phyloP scores from a whole-genome alignment of 2,113 vertebrate genomes.

The Gavialis gangeticus region DNA sequence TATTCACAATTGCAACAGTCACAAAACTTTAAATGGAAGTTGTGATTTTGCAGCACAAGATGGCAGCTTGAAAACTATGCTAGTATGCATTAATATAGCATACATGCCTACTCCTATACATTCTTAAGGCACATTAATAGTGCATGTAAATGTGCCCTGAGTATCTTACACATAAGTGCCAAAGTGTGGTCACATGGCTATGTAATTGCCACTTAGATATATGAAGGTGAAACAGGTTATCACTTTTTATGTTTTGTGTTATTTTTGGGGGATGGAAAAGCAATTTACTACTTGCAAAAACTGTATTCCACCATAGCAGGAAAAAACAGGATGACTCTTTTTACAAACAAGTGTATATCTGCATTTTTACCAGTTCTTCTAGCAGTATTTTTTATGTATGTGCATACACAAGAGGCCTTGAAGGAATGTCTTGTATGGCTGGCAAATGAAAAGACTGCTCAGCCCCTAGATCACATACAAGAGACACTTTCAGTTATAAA shows the following conservation, averaged over 20 bases:
- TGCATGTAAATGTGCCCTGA: too few relatives aligned
- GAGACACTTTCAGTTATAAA: conserved; percentile 5
- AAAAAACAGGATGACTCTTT: neutral
- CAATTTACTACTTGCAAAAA: neutral
- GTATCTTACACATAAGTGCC: too few relatives aligned
- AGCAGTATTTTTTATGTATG: neutral
- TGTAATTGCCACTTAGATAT: too few relatives aligned
- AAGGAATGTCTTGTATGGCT: conserved; percentile 5
- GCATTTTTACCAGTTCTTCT: neutral
- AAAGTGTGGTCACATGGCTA: too few relatives aligned
- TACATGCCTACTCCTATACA: neutral
- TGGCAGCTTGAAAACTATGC: neutral
- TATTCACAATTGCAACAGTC: neutral
- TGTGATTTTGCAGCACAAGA: neutral
- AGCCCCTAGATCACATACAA: neutral
- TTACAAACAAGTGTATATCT: neutral
- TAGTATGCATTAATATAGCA: neutral
- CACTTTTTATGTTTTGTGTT: neutral
- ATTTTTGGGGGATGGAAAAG: neutral
- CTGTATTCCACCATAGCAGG: neutral
- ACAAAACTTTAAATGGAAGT: neutral
- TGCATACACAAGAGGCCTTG: neutral
- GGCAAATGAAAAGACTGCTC: neutral
- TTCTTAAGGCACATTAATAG: neutral
- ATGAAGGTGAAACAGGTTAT: neutral